Base-by-base conservation (phyloP, 2,113 vertebrate species). In the Kobus ellipsiprymnus region DNA sequence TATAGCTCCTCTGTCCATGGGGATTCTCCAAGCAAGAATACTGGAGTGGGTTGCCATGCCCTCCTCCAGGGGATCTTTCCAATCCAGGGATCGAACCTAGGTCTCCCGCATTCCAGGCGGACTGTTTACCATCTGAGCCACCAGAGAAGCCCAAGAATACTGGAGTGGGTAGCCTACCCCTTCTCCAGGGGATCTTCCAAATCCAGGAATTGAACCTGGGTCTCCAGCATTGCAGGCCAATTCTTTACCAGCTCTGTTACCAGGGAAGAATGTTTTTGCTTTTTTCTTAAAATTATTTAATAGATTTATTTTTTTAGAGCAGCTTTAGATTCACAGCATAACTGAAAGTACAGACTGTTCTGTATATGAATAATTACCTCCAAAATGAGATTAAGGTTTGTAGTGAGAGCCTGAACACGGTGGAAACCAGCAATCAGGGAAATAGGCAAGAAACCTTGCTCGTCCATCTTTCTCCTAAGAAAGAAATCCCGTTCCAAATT, bases 401-500 rank as follows among this genome's bases (percentile, higher is more conserved):
- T 99, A 97, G 99, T 99, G 85, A 99, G 99, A 71, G 99, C 99
- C 98, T 99, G 99, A 67, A 99, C 99, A 29, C 99, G 98, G 97
- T 99, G 99, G 98, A 99, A 99, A 93, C 99, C 99, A 81, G 99
- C 99, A 59, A 99, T 99, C 97, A 99, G 98, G 0, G 99, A 99
- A 98, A 99, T 98, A 7, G 99, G 99, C 90, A 99, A 98, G 98
- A 99, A 99, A 81, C 99, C 99, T 21, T 99, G 99, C 1, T 98
- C 93, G 85, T 99, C 99, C 99, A 99, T 99, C 98, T 99, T 99
- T 74, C 99, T 99, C 94, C 99, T 98, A 96, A 99, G 98, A 98
- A 99, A 99, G 97, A 99, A 99, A 97, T 99, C 99, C 52, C 99
- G 98, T 98, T 99, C 99, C 98, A 99, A 98, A 96, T 99, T 99